These are phyloP conservation scores for Panzeria rudis DNA, from an alignment of 2,888 invertebrate species.

Conservation along the genomic window DNA sequence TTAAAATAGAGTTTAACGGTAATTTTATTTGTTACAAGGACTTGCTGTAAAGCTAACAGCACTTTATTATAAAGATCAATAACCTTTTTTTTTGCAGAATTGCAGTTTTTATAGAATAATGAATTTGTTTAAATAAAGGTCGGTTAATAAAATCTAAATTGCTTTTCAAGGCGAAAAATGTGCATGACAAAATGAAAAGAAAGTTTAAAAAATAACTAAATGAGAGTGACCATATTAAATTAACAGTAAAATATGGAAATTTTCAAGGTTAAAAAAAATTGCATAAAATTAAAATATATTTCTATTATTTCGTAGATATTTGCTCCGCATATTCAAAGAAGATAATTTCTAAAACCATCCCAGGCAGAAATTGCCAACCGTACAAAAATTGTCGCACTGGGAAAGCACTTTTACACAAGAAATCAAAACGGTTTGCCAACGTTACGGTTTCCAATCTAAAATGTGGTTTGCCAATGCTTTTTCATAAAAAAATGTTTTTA, in stretches of 20 bases:
- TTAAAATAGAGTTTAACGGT: conserved; percentile 1
- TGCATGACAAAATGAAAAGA: conserved; percentile 22
- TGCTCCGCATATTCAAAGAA: no score
- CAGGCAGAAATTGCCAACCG: no score
- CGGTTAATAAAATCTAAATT: conserved; percentile 41
- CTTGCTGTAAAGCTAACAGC: conserved; percentile 29
- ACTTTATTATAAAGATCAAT: conserved; percentile 44
- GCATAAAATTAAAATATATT: no score
- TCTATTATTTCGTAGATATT: no score
- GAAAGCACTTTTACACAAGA: no score
- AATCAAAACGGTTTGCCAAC: no score
- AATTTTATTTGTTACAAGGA: conserved; percentile 50
- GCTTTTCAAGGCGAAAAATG: conserved; percentile 43
- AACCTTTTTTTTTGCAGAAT: conserved; percentile 48
- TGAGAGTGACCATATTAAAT: conserved; percentile 29
- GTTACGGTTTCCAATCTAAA: no score
- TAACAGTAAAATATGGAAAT: neutral
- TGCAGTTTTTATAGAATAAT: conserved; percentile 53
- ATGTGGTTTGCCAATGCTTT: no score
- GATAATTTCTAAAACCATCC: no score
- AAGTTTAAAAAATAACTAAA: conserved; percentile 11
- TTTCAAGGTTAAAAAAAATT: no score
- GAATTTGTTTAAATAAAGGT: conserved; percentile 60
- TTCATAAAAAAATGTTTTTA: no score
- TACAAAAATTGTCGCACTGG: no score